Base-by-base conservation (phyloP, 1,140 invertebrate genomes). In the Plutomurus gul region DNA sequence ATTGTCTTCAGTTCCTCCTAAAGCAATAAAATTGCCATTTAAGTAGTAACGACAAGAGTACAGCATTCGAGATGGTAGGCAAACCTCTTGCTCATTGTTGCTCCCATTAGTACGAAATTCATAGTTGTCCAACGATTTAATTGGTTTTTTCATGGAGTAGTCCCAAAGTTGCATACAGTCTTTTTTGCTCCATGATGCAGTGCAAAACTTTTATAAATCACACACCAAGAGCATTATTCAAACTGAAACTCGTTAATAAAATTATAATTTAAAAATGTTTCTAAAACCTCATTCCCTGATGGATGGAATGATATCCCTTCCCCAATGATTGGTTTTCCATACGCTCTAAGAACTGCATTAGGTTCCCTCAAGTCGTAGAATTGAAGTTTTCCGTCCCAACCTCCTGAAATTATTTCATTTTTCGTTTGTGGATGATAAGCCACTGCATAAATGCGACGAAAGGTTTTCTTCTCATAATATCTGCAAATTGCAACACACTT, bases 351-450 rank as follows among this genome's bases (percentile, higher is more conserved):
- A 25, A 79, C 33, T n/a, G 43, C 18, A 7, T 46, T 39, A 20
- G 80, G 65, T 16, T 73, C 39, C 20, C 80, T 30, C 18, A 76
- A 25, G 40, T 81, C 80, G 36, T 56, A 78, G 60, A 70, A 81
- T 3, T 70, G 46, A 36, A 81, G 49, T 8, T 75, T 49, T 30
- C 65, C 37, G 60, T 79, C 46, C 80, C 80, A 81, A 7, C 80
- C 77, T 1, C 76, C 80, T 10, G 80, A 76, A 47, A 81, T 51
- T 2, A 81, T 20, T 71, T 81, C 80, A 56, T 75, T 22, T 10
- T 37, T 43, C 3, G 40, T 27, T 18, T 72, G 43, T 7, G 80
- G 80, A 40, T 81, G 76, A 46, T 76, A 81, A 1, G 70, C 46
- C 4, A 81, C 71, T 1, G 73, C 71, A 22, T 81, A 81, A 13